These are phyloP conservation scores for Drosophila nr. medialis DNA, from an alignment of 2,888 invertebrate species.

Conservation along the genomic window DNA sequence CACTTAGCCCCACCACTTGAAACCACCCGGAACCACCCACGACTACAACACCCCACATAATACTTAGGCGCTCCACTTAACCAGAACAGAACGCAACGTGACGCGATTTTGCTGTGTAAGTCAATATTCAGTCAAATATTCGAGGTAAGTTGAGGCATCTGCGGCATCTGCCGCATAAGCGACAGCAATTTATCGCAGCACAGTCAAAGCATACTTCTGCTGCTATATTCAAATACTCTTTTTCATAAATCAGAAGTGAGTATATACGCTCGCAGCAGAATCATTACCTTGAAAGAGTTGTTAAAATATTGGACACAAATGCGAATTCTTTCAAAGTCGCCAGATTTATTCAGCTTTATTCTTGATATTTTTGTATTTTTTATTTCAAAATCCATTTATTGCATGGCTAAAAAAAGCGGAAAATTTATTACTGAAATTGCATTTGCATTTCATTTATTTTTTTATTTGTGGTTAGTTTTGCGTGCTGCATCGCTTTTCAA, in stretches of 20 bases:
- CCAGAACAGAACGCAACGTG: constrained; percentile 37
- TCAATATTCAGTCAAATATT: constrained; percentile 34
- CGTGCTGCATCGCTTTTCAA: constrained; percentile 11
- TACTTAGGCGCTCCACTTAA: constrained; percentile 37
- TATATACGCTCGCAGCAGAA: background rate
- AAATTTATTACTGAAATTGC: constrained; percentile 5
- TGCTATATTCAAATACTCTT: constrained; percentile 22
- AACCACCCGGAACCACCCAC: background rate
- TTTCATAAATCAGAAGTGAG: background rate
- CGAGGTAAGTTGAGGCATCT: constrained; percentile 2
- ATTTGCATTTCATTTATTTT: constrained; percentile 4
- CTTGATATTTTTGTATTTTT: constrained; percentile 7
- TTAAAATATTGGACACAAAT: background rate
- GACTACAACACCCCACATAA: constrained; percentile 1
- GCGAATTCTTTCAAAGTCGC: background rate
- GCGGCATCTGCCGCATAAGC: background rate
- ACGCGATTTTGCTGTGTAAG: constrained; percentile 44
- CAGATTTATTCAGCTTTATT: background rate
- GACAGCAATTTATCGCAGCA: constrained; percentile 16
- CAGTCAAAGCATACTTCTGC: background rate
- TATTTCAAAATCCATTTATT: constrained; percentile 20
- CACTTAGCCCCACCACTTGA: constrained; percentile 47
- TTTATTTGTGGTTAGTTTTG: constrained; percentile 36
- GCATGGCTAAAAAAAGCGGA: constrained; percentile 1
- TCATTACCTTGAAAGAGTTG: background rate